Conservation (phyloP, 2,797 vertebrate genomes). For the Apogon talboti region DNA sequence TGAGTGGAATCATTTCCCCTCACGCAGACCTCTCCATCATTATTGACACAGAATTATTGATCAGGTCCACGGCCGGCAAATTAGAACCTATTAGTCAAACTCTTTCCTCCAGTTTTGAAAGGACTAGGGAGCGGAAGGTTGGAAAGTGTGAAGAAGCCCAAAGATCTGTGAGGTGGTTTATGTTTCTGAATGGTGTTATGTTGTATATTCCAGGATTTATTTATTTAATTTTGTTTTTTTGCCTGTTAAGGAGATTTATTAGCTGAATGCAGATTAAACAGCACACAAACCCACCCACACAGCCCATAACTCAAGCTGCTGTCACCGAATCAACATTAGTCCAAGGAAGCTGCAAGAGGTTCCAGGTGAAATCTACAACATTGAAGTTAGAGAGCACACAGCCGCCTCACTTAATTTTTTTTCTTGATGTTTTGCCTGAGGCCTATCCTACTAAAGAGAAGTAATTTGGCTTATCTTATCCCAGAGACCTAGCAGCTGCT, state of each 20-base stretch:
- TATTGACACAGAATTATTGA: slow-evolving; percentile 80
- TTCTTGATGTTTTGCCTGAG: slow-evolving; percentile 74
- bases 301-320: slow-evolving; percentile 45
- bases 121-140: slow-evolving; percentile 24
- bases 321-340: slow-evolving; percentile 68
- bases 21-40: slow-evolving; percentile 75
- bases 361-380: slow-evolving; percentile 79
- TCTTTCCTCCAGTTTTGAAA: slow-evolving; percentile 62
- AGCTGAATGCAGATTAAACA: slow-evolving; percentile 62
- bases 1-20: slow-evolving; percentile 77
- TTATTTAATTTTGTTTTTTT: slow-evolving; percentile 10
- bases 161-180: slow-evolving; percentile 12
- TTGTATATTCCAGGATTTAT: background rate
- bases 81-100: slow-evolving; percentile 80
- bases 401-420: slow-evolving; percentile 78
- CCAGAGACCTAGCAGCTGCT: slow-evolving; percentile 85
- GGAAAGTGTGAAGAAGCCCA: slow-evolving; percentile 49
- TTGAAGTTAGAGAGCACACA: slow-evolving; percentile 78
- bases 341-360: slow-evolving; percentile 61
- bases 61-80: slow-evolving; percentile 66
- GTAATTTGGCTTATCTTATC: slow-evolving; percentile 88
- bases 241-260: slow-evolving; percentile 48
- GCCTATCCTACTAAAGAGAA: slow-evolving; percentile 85
- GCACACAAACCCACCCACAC: slow-evolving; percentile 42
- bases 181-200: background rate